These are phyloP conservation scores for Equus przewalskii DNA, from an alignment of 2,113 vertebrate species.

Conservation along the genomic window DNA sequence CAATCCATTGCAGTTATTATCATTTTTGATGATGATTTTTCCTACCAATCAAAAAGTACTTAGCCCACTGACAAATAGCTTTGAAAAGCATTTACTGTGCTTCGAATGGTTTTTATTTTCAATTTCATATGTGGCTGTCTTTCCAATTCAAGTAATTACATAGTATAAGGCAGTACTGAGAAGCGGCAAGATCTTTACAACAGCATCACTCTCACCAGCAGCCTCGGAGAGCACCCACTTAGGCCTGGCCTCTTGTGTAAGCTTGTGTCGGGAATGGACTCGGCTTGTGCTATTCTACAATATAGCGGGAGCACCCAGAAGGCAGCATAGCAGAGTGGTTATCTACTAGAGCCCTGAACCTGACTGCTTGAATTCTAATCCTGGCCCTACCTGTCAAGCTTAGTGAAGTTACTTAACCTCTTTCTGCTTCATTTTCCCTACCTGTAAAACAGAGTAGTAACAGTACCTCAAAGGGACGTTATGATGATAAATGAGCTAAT, in stretches of 20 bases:
- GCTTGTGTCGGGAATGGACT: not conserved
- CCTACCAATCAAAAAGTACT: not conserved
- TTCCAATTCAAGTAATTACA: not conserved
- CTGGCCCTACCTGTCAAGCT: not conserved
- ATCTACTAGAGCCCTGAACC: not conserved
- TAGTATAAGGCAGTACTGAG: not conserved
- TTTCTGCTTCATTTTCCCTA: slow-evolving; percentile 40
- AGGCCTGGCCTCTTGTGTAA: not conserved
- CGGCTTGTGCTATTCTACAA: not conserved
- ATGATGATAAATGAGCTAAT: slow-evolving; percentile 55
- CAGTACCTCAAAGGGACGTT: slow-evolving; percentile 26
- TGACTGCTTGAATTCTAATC: slow-evolving; percentile 25
- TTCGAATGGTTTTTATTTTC: slow-evolving; percentile 23
- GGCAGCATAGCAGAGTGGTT: not conserved
- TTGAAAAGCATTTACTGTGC: slow-evolving; percentile 12
- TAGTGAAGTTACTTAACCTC: not conserved
- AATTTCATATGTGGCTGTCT: not conserved
- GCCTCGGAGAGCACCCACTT: not conserved
- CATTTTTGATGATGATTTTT: slow-evolving; percentile 42
- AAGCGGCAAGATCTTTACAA: not conserved
- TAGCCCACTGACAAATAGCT: slow-evolving; percentile 15
- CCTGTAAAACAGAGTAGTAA: not conserved
- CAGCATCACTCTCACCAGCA: not conserved
- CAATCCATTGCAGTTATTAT: not conserved
- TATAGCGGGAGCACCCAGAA: not conserved